phyloP scores from a whole-genome alignment of 2,888 invertebrate genomes.

The Eupelmus urozonus region DNA sequence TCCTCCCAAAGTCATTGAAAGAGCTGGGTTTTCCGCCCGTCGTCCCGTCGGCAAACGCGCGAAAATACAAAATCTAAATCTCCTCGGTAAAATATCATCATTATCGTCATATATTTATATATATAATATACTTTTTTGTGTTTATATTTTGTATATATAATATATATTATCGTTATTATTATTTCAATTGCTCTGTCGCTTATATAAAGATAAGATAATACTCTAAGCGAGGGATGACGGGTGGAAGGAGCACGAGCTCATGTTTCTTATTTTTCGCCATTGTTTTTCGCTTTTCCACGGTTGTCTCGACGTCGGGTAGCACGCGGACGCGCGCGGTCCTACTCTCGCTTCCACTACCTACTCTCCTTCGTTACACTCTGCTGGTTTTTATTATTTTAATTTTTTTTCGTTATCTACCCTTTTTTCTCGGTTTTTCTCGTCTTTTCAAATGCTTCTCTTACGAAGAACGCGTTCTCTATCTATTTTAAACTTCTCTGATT shows the following conservation, averaged over 20 bases:
- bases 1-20: too few relatives aligned
- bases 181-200: slow-evolving; percentile 74
- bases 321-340: slow-evolving; percentile 54
- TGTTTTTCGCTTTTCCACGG: slow-evolving; percentile 36
- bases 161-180: slow-evolving; percentile 67
- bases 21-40: slow-evolving; percentile 63
- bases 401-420: slow-evolving; percentile 3
- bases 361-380: slow-evolving; percentile 9
- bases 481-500: slow-evolving; percentile 38
- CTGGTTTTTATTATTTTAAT: slow-evolving; percentile 11
- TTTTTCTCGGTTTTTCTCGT: background rate
- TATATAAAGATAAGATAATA: slow-evolving; percentile 75
- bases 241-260: slow-evolving; percentile 67
- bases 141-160: slow-evolving; percentile 65
- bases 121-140: slow-evolving; percentile 59
- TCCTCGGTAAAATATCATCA: slow-evolving; percentile 74
- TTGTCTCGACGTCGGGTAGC: slow-evolving; percentile 33
- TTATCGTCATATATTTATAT: slow-evolving; percentile 63
- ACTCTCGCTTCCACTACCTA: slow-evolving; percentile 26
- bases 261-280: slow-evolving; percentile 35
- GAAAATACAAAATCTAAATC: slow-evolving; percentile 76
- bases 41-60: slow-evolving; percentile 70
- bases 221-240: slow-evolving; percentile 74
- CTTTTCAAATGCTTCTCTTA: slow-evolving; percentile 30
- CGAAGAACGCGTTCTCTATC: slow-evolving; percentile 33